Percentiles rank a stretch among this genome's conserved stretches.
Evolutionary conservation across 2,888 invertebrate genomes (phyloP).

Genomic region (Celastrina argiolus): DNA sequence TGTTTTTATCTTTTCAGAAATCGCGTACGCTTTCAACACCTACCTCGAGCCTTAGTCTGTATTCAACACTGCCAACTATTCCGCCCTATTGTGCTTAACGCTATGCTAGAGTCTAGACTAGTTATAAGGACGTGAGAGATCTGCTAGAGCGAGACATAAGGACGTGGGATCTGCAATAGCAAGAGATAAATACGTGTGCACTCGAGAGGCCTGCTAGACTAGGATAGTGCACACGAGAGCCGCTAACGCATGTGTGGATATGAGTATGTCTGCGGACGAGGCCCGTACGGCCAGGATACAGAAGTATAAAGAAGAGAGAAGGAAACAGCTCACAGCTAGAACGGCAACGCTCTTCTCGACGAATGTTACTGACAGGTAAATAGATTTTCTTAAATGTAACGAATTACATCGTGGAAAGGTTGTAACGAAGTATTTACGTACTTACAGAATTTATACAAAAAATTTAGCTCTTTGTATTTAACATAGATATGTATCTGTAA

Average conservation of each 20-base stretch:
- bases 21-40: slow-evolving; percentile 43
- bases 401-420: too few relatives aligned
- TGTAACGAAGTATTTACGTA: too few relatives aligned
- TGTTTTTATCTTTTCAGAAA: slow-evolving; percentile 54
- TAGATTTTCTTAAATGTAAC: too few relatives aligned
- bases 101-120: slow-evolving; percentile 68
- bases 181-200: neutral
- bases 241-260: slow-evolving; percentile 38
- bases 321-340: slow-evolving; percentile 82
- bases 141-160: slow-evolving; percentile 60
- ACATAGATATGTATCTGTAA: too few relatives aligned
- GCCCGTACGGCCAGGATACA: slow-evolving; percentile 81
- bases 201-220: slow-evolving; percentile 45
- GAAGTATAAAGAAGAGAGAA: slow-evolving; percentile 85
- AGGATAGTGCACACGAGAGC: slow-evolving; percentile 41
- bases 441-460: too few relatives aligned
- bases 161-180: slow-evolving; percentile 24
- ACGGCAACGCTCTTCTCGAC: slow-evolving; percentile 80
- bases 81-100: slow-evolving; percentile 68
- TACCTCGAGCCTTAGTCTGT: slow-evolving; percentile 55
- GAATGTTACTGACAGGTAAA: slow-evolving; percentile 76
- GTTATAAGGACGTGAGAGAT: slow-evolving; percentile 35
- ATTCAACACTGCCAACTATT: slow-evolving; percentile 70
- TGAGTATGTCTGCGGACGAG: slow-evolving; percentile 68
- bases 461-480: too few relatives aligned